These are phyloP conservation scores for Vidua macroura DNA, from an alignment of 2,113 vertebrate genomes.

Conservation along the genomic window DNA sequence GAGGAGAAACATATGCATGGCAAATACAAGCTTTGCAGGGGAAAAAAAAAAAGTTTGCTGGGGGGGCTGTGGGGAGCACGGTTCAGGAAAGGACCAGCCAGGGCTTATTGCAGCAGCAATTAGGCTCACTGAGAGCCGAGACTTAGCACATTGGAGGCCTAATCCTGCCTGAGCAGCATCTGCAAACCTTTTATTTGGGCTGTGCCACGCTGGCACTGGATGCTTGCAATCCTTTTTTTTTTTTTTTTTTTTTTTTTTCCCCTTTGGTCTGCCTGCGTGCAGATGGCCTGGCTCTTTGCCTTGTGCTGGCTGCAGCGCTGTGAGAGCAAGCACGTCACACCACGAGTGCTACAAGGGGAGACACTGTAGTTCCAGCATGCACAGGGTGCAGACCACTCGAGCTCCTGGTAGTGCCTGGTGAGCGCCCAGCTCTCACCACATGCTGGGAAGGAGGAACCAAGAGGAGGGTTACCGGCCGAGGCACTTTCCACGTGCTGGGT, in stretches of 20 bases:
- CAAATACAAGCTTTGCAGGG: background rate
- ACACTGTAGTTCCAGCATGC: rapidly evolving
- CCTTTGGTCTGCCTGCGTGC: background rate
- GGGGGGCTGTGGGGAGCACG: background rate
- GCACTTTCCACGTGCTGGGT: rapidly evolving
- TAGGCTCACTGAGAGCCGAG: slow-evolving; percentile 47
- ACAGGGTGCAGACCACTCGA: rapidly evolving
- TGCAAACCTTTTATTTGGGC: slow-evolving; percentile 60
- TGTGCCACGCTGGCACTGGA: slow-evolving; percentile 32
- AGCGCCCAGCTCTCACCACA: background rate
- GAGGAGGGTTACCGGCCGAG: rapidly evolving
- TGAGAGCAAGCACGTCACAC: background rate
- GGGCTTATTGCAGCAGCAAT: slow-evolving; percentile 62
- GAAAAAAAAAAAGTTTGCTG: background rate
- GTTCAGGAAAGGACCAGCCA: slow-evolving; percentile 43
- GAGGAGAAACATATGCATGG: background rate
- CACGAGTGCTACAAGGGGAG: background rate
- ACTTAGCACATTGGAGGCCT: slow-evolving; percentile 58
- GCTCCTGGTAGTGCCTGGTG: background rate
- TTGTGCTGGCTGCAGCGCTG: background rate
- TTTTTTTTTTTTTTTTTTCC: background rate
- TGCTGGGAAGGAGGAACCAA: background rate
- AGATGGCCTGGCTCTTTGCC: slow-evolving; percentile 31
- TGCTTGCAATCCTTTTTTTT: background rate
- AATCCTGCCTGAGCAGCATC: slow-evolving; percentile 65